A percentile compares a stretch with the other conserved stretches of the same genome.
Conservation (phyloP, 2,888 invertebrate species). For the Aporophyla nigra region DNA sequence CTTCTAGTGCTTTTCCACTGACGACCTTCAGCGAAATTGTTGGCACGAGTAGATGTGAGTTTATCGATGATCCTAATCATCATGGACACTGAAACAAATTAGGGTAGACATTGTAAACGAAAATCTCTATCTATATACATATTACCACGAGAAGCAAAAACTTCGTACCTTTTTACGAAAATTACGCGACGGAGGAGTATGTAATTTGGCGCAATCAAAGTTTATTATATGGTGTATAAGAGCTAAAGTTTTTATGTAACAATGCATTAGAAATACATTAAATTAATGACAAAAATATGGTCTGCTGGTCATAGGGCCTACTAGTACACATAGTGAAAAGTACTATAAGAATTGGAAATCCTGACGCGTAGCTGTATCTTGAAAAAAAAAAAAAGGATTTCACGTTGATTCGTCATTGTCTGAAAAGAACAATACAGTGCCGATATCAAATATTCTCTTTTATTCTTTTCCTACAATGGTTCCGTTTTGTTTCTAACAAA, state of each 20-base stretch:
- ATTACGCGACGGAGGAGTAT: too few relatives aligned
- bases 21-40: slow-evolving; percentile 30
- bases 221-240: too few relatives aligned
- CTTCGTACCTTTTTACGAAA: too few relatives aligned
- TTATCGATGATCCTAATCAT: slow-evolving; percentile 1
- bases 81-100: slow-evolving; percentile 8
- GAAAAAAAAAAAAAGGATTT: slow-evolving; percentile 23
- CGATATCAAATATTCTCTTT: slow-evolving; percentile 28
- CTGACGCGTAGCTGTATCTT: neutral
- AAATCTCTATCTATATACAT: too few relatives aligned
- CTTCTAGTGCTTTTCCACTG: slow-evolving; percentile 49
- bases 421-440: slow-evolving; percentile 22
- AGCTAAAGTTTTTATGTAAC: too few relatives aligned
- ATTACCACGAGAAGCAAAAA: too few relatives aligned
- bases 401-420: slow-evolving; percentile 1
- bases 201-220: too few relatives aligned
- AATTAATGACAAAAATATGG: too few relatives aligned
- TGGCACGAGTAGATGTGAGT: slow-evolving; percentile 44
- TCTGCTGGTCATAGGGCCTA: too few relatives aligned
- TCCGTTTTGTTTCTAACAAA: slow-evolving; percentile 43
- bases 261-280: too few relatives aligned
- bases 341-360: neutral
- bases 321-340: too few relatives aligned
- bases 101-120: neutral
- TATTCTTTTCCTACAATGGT: slow-evolving; percentile 25